These are phyloP conservation scores for Folsomia candida DNA, from an alignment of 2,888 invertebrate genomes.

Conservation along the genomic window DNA sequence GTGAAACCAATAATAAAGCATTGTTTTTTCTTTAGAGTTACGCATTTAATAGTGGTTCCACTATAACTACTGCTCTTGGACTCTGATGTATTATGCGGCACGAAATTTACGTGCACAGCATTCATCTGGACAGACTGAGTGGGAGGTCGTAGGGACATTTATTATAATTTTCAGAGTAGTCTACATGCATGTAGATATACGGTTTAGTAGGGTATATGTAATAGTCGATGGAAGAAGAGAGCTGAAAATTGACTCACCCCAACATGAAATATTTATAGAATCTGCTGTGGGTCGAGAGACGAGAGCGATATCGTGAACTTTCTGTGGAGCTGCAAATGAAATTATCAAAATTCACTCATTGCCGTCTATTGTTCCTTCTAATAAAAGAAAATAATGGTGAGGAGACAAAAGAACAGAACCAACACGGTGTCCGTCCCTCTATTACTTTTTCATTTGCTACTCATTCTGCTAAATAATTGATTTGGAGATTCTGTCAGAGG, in stretches of 20 bases:
- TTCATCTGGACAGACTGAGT: too few relatives aligned
- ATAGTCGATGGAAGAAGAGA: too few relatives aligned
- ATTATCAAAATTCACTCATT: slow-evolving; percentile 5
- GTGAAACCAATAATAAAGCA: neutral
- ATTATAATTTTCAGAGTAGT: neutral
- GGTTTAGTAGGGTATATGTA: too few relatives aligned
- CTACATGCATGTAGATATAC: too few relatives aligned
- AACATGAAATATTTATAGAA: slow-evolving; percentile 42
- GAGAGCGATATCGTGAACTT: slow-evolving; percentile 32
- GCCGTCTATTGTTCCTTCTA: neutral
- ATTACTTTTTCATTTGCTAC: neutral
- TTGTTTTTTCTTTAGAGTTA: neutral
- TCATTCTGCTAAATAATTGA: neutral
- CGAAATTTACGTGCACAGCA: too few relatives aligned
- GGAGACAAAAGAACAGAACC: neutral
- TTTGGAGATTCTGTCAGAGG: neutral
- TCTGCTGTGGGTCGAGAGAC: slow-evolving; percentile 31
- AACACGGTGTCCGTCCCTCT: neutral
- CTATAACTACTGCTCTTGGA: too few relatives aligned
- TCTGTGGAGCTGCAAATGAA: slow-evolving; percentile 29
- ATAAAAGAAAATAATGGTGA: neutral
- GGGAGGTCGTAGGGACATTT: neutral
- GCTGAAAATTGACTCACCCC: slow-evolving; percentile 24
- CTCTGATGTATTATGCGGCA: too few relatives aligned
- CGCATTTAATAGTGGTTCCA: too few relatives aligned